Conservation (phyloP, 2,113 vertebrate genomes). For the Laticauda laticaudata region DNA sequence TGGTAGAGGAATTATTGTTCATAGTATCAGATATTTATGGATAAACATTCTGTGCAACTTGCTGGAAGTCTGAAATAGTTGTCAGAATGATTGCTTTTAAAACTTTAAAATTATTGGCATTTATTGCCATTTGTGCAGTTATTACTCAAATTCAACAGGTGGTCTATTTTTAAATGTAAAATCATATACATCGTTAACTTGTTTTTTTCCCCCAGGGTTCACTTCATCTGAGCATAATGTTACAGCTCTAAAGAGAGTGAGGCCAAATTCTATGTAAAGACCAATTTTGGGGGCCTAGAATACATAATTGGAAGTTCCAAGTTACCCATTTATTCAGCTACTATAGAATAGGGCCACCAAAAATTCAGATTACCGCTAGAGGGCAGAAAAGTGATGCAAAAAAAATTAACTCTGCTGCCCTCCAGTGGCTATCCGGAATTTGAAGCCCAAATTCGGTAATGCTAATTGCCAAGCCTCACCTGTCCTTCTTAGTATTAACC, state of each 20-base stretch:
- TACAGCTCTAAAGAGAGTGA: not conserved
- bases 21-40: constrained; percentile 9
- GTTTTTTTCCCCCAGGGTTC: not conserved
- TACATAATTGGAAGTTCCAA: not conserved
- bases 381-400: not conserved
- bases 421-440: not conserved
- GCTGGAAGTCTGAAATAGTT: constrained; percentile 10
- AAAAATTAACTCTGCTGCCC: not conserved
- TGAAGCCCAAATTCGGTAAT: not conserved
- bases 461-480: not conserved
- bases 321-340: not conserved
- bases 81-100: not conserved
- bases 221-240: not conserved
- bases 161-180: not conserved
- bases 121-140: constrained; percentile 20
- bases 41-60: not conserved
- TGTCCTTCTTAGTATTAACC: not conserved
- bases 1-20: not conserved
- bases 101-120: not conserved
- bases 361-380: not conserved
- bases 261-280: not conserved
- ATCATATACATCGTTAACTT: not conserved
- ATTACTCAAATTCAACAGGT: not conserved
- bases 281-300: not conserved
- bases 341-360: not conserved